phyloP scores from a whole-genome alignment of 1,140 invertebrate genomes.

The honey bee (Apis mellifera) region DNA sequence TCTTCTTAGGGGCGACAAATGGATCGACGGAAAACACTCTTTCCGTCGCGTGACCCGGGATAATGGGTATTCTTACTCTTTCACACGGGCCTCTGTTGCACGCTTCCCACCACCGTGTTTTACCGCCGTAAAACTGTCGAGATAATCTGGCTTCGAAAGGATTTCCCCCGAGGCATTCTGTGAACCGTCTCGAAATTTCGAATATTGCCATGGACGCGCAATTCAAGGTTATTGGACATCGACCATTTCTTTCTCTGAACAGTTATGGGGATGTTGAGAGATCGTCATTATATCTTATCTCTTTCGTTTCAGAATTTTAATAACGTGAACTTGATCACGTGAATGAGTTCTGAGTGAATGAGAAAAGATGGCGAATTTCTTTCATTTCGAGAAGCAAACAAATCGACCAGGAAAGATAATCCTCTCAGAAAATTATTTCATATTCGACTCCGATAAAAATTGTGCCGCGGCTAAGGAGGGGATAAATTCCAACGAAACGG shows the following conservation, averaged over 20 bases:
- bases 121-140: slow-evolving; percentile 1
- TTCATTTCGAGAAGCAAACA: too few species aligned
- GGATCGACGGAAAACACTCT: background rate
- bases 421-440: background rate
- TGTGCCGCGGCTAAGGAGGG: background rate
- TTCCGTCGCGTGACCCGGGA: background rate
- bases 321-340: too few species aligned
- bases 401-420: too few species aligned
- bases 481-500: slow-evolving; percentile 12
- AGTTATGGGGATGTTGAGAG: too few species aligned
- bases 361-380: too few species aligned
- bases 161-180: background rate
- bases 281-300: too few species aligned
- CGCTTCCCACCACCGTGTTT: background rate
- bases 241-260: too few species aligned
- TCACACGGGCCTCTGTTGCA: background rate
- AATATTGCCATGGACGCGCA: background rate
- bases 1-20: background rate
- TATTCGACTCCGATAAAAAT: background rate
- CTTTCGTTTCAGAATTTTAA: too few species aligned
- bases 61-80: background rate
- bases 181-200: background rate
- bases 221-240: too few species aligned
- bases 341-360: too few species aligned
- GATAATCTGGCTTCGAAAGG: background rate